Conservation (phyloP, 2,888 invertebrate genomes). For the Lathronympha strigana region DNA sequence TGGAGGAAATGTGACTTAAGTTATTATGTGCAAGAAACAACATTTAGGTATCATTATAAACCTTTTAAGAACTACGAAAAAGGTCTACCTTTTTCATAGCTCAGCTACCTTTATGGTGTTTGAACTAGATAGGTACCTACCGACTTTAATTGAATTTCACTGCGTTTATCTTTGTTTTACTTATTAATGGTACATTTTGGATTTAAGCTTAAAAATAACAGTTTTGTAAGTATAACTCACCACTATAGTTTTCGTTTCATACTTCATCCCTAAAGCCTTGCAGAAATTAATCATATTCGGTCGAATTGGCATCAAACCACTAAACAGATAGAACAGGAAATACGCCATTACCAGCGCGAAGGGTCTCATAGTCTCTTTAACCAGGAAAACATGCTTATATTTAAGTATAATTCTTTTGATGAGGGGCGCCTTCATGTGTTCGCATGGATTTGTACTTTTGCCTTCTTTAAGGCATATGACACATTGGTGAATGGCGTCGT, state of each 20-base stretch:
- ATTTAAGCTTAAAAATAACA: background rate
- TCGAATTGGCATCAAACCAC: constrained; percentile 77
- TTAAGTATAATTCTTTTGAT: constrained; percentile 59
- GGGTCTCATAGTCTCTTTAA: constrained; percentile 81
- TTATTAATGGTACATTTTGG: no score
- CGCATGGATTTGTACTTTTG: constrained; percentile 55
- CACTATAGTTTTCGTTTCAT: constrained; percentile 72
- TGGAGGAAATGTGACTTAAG: no score
- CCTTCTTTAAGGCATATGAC: constrained; percentile 66
- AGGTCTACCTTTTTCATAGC: no score
- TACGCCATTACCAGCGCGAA: constrained; percentile 79
- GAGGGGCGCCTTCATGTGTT: constrained; percentile 58
- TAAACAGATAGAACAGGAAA: constrained; percentile 81
- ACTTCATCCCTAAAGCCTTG: constrained; percentile 75
- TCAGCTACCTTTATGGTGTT: no score
- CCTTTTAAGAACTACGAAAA: no score
- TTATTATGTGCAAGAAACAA: no score
- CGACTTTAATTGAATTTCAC: no score
- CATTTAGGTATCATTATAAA: no score
- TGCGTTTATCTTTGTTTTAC: no score
- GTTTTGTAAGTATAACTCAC: constrained; percentile 62
- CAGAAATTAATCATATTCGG: constrained; percentile 84
- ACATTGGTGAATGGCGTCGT: constrained; percentile 66
- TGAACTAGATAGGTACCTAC: no score
- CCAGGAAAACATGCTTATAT: constrained; percentile 69